A percentile compares a stretch with the other conserved stretches of the same genome.
Evolutionary conservation across 2,113 vertebrate genomes (phyloP).

Genomic region (Oryzias curvinotus): DNA sequence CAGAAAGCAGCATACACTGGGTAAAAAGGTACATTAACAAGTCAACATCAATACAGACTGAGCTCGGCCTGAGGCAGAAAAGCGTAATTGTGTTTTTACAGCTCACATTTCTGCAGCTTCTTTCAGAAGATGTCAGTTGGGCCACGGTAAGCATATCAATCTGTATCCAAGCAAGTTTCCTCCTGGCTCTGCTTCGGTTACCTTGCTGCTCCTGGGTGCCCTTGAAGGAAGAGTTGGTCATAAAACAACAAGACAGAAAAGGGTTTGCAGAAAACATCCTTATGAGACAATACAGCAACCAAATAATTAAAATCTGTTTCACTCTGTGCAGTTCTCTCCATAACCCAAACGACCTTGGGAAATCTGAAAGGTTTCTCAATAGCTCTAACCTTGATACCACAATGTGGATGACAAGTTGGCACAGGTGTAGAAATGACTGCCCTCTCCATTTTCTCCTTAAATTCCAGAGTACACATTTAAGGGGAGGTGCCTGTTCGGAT

Average conservation of each 20-base stretch:
- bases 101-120: conserved; percentile 12
- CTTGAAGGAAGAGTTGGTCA: conserved; percentile 50
- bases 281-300: conserved; percentile 28
- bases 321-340: conserved; percentile 4
- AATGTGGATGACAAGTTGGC: conserved; percentile 6
- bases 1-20: conserved; percentile 19
- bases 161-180: conserved; percentile 28
- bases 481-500: not conserved
- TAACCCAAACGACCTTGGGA: conserved; percentile 56
- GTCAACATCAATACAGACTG: conserved; percentile 8
- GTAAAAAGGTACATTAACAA: conserved; percentile 22
- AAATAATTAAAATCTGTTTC: conserved; percentile 62
- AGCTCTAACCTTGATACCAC: conserved; percentile 22
- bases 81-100: conserved; percentile 26
- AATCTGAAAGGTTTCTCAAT: conserved; percentile 34
- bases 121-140: conserved; percentile 19
- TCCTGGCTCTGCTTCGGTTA: conserved; percentile 23
- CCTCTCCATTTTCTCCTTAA: not conserved
- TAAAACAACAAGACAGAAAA: conserved; percentile 46
- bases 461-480: conserved; percentile 2
- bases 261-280: conserved; percentile 25
- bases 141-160: conserved; percentile 9
- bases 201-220: conserved; percentile 23
- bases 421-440: conserved; percentile 7
- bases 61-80: conserved; percentile 13